Conservation (phyloP, 2,113 vertebrate species). For the Hyperopisus bebe region DNA sequence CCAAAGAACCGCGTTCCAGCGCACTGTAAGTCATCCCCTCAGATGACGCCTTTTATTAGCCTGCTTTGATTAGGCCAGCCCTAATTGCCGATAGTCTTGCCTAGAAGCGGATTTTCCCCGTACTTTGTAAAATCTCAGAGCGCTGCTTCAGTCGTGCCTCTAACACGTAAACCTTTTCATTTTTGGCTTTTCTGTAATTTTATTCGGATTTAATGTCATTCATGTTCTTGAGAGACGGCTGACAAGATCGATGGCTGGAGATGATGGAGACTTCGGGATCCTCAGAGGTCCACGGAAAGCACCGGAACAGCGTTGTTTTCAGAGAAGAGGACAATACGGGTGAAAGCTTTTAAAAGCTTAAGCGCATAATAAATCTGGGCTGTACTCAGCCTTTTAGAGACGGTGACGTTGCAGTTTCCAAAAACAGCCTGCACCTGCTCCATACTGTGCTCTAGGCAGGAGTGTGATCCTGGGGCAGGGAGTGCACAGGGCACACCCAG, state of each 20-base stretch:
- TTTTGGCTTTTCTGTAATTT: background rate
- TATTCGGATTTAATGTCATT: background rate
- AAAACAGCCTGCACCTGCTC: conserved; percentile 20
- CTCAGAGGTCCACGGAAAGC: conserved; percentile 12
- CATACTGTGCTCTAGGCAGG: conserved; percentile 17
- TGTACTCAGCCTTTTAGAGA: conserved; percentile 24
- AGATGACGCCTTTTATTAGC: background rate
- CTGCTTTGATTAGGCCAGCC: background rate
- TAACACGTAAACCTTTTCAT: background rate
- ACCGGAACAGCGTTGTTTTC: conserved; percentile 13
- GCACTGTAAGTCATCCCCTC: background rate
- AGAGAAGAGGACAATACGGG: conserved; percentile 20
- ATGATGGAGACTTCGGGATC: background rate
- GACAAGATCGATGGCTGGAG: background rate
- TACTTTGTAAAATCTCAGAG: background rate
- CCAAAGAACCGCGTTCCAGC: background rate
- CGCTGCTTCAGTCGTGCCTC: background rate
- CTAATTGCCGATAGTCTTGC: background rate
- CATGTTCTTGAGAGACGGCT: background rate
- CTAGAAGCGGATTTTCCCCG: background rate
- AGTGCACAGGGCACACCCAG: background rate
- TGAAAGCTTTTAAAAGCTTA: conserved; percentile 32
- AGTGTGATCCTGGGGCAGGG: background rate
- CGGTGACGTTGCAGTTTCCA: conserved; percentile 16
- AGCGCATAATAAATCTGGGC: conserved; percentile 24